phyloP scores from a whole-genome alignment of 2,113 vertebrate genomes.

The Misgurnus mizolepis region DNA sequence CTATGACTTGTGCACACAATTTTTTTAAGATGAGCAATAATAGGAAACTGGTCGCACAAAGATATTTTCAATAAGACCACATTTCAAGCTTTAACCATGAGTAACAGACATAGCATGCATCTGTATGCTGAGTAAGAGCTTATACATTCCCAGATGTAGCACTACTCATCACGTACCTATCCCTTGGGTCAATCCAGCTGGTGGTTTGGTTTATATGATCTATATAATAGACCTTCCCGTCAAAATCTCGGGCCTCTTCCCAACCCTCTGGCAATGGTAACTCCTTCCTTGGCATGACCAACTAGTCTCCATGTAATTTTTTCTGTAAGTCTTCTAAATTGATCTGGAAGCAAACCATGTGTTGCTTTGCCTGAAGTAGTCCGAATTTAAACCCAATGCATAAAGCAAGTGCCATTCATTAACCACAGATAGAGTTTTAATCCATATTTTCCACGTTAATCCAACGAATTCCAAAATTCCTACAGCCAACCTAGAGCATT shows the following conservation, averaged over 20 bases:
- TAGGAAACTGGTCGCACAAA: neutral
- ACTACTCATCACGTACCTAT: constrained; percentile 78
- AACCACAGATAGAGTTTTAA: neutral
- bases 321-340: constrained; percentile 73
- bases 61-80: neutral
- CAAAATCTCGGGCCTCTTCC: constrained; percentile 95
- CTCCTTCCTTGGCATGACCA: constrained; percentile 93
- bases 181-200: constrained; percentile 95
- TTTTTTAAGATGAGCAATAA: neutral
- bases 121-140: constrained; percentile 6
- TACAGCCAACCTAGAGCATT: constrained; percentile 10
- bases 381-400: constrained; percentile 14
- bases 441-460: constrained; percentile 60
- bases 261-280: constrained; percentile 95
- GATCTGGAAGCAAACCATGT: constrained; percentile 58
- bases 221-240: constrained; percentile 94
- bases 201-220: constrained; percentile 90
- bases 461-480: constrained; percentile 25
- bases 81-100: neutral
- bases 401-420: constrained; percentile 50
- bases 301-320: constrained; percentile 77
- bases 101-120: neutral
- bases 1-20: too few species aligned
- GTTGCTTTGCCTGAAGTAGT: constrained; percentile 18
- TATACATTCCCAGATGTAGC: constrained; percentile 1